Evolutionary conservation across 2,888 invertebrate species (phyloP).

Genomic region (Leucoma salicis): DNA sequence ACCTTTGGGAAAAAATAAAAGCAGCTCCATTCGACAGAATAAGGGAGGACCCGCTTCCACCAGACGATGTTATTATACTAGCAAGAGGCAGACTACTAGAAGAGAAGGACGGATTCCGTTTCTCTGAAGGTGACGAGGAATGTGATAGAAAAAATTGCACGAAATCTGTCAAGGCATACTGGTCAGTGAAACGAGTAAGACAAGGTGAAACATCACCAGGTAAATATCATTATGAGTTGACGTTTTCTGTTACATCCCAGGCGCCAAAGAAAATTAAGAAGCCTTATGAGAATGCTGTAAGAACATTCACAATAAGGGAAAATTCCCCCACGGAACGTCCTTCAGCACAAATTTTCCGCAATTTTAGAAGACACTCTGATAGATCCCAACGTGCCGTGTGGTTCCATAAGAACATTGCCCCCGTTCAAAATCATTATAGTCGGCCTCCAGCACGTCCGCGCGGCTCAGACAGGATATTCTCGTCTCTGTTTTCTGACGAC

Average conservation of each 20-base stretch:
- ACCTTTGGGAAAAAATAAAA: conserved; percentile 76
- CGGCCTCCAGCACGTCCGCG: conserved; percentile 10
- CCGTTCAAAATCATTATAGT: conserved; percentile 41
- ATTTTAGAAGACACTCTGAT: conserved; percentile 14
- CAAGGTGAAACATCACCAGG: conserved; percentile 78
- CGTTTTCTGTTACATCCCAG: conserved; percentile 83
- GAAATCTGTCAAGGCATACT: conserved; percentile 82
- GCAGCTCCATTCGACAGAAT: conserved; percentile 67
- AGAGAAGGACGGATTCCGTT: conserved; percentile 75
- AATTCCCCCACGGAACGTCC: conserved; percentile 47
- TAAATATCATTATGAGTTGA: conserved; percentile 84
- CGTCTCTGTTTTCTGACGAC: conserved; percentile 63
- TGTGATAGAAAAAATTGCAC: conserved; percentile 72
- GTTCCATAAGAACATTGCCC: conserved; percentile 66
- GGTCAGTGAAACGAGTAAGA: conserved; percentile 86
- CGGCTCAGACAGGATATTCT: conserved; percentile 66
- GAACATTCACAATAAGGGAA: conserved; percentile 85
- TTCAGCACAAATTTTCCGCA: conserved; percentile 30
- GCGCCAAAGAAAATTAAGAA: conserved; percentile 70
- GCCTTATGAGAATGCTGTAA: conserved; percentile 78
- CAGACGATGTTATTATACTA: conserved; percentile 85
- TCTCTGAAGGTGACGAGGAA: conserved; percentile 76
- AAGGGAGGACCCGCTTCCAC: conserved; percentile 69
- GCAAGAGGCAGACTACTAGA: conserved; percentile 84
- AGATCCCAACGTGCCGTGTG: conserved; percentile 62